phyloP scores from a whole-genome alignment of 2,113 vertebrate genomes.

The Siniperca knerii region DNA sequence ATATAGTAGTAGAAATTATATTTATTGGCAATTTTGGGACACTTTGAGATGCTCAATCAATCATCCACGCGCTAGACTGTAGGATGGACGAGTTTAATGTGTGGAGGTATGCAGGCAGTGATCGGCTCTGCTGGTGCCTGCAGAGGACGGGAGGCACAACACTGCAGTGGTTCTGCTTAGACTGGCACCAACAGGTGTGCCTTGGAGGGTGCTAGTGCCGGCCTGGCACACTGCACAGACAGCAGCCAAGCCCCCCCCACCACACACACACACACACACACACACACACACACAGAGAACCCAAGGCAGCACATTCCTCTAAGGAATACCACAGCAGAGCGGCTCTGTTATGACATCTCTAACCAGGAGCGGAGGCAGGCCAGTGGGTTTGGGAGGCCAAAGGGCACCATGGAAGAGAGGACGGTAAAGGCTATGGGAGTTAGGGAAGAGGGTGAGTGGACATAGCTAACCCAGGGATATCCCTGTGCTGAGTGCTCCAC shows the following conservation, averaged over 20 bases:
- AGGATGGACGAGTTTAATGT: constrained; percentile 2
- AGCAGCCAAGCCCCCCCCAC: constrained; percentile 37
- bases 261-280: constrained; percentile 5
- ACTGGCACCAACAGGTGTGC: constrained; percentile 79
- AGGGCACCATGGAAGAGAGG: constrained; percentile 11
- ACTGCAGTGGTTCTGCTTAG: constrained; percentile 33
- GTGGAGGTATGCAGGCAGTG: background rate
- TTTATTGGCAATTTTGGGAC: background rate
- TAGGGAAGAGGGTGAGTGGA: background rate
- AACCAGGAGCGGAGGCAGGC: constrained; percentile 45
- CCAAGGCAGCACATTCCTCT: constrained; percentile 55
- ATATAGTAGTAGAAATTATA: background rate
- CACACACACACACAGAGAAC: constrained; percentile 23
- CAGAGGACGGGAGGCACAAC: constrained; percentile 35
- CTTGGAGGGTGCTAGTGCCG: constrained; percentile 42
- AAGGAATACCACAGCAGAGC: constrained; percentile 54
- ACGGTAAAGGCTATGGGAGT: constrained; percentile 9
- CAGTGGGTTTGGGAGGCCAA: constrained; percentile 39
- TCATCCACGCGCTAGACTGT: background rate
- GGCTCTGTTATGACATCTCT: constrained; percentile 58
- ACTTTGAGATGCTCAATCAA: background rate
- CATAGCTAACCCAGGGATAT: constrained; percentile 30
- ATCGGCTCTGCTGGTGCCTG: constrained; percentile 15
- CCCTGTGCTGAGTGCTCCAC: background rate
- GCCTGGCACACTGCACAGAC: constrained; percentile 31